Evolutionary conservation across 2,888 invertebrate genomes (phyloP), one percentile per base, ranked within the genome.

Genomic region (Keiferia lycopersicella): DNA sequence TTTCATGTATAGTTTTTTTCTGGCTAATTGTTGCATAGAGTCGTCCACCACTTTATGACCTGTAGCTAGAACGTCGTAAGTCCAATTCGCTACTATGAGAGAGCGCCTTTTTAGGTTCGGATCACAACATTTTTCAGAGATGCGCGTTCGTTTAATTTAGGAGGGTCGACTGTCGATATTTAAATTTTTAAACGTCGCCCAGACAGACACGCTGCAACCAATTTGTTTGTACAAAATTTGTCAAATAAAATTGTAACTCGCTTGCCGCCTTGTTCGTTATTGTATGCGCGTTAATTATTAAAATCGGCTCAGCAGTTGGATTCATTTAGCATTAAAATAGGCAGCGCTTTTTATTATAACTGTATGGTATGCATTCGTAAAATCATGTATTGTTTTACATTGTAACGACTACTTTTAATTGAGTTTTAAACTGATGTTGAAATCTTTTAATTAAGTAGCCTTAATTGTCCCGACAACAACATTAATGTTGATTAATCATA

Each of bases 101-200:
- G 71, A 67, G 69, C 64, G 70, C 64, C 77, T 80, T 81, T 77
- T 53, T 77, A 69, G 68, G 64, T 66, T 62, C 56, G 51, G 70
- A 68, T 66, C 68, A 69, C 67, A 77, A 77, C 75, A 81, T 82
- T 86, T 85, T 86, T 84, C 81, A 81, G 80, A 81, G 76, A 80
- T 73, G 71, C 76, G 71, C 75, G 77, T 56, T 34, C 80, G 80
- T 87, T 89, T 87, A 82, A 88, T 88, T 86, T 85, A 78, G 79
- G 81, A 83, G 83, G 87, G 85, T 79, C 77, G 78, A 74, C 76
- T 87, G 87, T 83, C 87, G 83, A 87, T 88, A 88, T 89, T 89
- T 87, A 88, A 88, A 88, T 88, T 88, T 89, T 88, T 86, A 86
- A 90, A 80, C 83, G 82, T 82, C 81, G 79, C 81, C 79, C 80